Base-by-base conservation (phyloP, 2,113 vertebrate genomes). In the rat (Rattus norvegicus) region DNA sequence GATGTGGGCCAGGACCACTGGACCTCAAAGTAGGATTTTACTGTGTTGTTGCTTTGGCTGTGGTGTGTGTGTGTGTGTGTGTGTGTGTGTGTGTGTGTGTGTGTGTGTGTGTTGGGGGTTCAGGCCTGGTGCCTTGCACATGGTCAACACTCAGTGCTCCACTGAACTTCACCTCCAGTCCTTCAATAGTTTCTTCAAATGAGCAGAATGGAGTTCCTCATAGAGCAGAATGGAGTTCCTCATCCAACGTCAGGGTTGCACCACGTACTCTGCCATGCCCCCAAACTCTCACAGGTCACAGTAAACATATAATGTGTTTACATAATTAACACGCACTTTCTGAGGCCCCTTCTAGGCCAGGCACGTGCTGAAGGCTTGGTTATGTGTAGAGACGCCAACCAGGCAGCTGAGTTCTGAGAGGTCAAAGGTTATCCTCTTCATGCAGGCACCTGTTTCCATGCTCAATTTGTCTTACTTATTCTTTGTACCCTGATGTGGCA, bases 191-290 rank as follows among this genome's bases (percentile, higher is more conserved):
- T 67, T 69, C 59, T 93, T 65, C 1, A 0, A 39, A 33, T 36
- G 30, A 59, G 84, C 19, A 36, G 59, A 95, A 76, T 10, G 61
- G 67, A 75, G 43, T 0, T 24, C 28, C 24, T 80, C 3, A 0
- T 12, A 43, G 30, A 59, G 84, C 19, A 36, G 67, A 95, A 76
- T 10, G 61, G 67, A 75, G 43, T 0, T 24, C 33, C 24, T 80
- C 3, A 0, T 12, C 24, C 10, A 13, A 30, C 13, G 0, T 2
- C 19, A n/a, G 7, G n/a, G 8, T 39, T 54, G 28, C 17, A 81
- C n/a, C 28, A 30, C 28, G 12, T 65, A 73, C n/a, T 67, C 33
- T 86, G 30, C 43, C 88, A 70, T 72, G 54, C 83, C 87, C 72
- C 61, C 79, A 76, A 73, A 73, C 65, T 43, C 67, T 22, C 0